These are phyloP conservation scores for Grapholita molesta DNA, from an alignment of 1,140 invertebrate genomes.

Conservation along the genomic window DNA sequence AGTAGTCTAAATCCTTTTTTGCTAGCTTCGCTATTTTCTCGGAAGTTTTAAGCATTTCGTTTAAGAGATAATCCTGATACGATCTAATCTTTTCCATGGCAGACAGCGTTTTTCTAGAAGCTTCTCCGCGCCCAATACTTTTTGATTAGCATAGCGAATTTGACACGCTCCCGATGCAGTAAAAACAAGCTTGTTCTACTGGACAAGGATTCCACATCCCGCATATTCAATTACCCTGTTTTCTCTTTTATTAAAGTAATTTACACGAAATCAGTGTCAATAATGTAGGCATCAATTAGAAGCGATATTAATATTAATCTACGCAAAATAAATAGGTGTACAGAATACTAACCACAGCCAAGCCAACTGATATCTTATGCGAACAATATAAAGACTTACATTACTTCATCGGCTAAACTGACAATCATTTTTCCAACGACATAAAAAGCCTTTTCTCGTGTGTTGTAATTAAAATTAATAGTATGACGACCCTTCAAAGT, in stretches of 20 bases:
- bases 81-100: too few relatives aligned
- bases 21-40: too few relatives aligned
- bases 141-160: too few relatives aligned
- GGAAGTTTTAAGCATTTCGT: too few relatives aligned
- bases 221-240: not conserved
- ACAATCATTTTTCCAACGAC: not conserved
- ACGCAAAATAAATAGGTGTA: not conserved
- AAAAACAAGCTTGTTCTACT: too few relatives aligned
- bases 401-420: not conserved
- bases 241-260: too few relatives aligned
- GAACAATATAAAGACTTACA: not conserved
- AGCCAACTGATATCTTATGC: not conserved
- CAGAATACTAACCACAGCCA: not conserved
- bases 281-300: not conserved
- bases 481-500: not conserved
- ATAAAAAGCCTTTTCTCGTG: not conserved
- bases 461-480: constrained; percentile 6
- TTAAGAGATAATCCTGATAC: too few relatives aligned
- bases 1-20: too few relatives aligned
- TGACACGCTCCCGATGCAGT: too few relatives aligned
- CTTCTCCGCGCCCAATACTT: too few relatives aligned
- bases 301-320: not conserved
- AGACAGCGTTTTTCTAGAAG: too few relatives aligned
- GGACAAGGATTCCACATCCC: not conserved
- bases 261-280: too few relatives aligned